phyloP scores from a whole-genome alignment of 2,888 invertebrate genomes.

The Ennomos erosarius region DNA sequence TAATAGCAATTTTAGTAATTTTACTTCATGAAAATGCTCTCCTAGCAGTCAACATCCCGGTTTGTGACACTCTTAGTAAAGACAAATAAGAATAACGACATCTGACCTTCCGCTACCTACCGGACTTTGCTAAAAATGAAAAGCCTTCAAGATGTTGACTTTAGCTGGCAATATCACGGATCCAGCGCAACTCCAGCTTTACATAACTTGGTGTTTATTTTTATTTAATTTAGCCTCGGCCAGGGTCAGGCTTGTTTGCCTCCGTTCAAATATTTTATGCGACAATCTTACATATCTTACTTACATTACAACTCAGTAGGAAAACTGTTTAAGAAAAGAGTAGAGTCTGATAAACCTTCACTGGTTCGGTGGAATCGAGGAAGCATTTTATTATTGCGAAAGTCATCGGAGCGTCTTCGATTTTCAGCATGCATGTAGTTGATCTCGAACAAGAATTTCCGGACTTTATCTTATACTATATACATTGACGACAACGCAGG shows the following conservation, averaged over 20 bases:
- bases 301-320: too few relatives aligned
- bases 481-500: constrained; percentile 11
- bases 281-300: constrained; percentile 6
- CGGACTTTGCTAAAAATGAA: constrained; percentile 35
- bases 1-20: too few relatives aligned
- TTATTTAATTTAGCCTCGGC: constrained; percentile 28
- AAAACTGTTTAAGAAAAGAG: too few relatives aligned
- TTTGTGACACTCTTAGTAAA: too few relatives aligned
- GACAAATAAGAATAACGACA: constrained; percentile 21
- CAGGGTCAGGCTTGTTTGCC: constrained; percentile 24
- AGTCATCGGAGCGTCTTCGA: too few relatives aligned
- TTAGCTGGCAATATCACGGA: constrained; percentile 31
- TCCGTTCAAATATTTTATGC: constrained; percentile 17
- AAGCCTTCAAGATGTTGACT: constrained; percentile 38
- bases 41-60: too few relatives aligned
- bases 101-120: constrained; percentile 33
- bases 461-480: not conserved
- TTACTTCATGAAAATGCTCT: too few relatives aligned
- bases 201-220: constrained; percentile 31
- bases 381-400: too few relatives aligned
- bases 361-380: too few relatives aligned
- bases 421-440: too few relatives aligned
- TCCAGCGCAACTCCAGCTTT: constrained; percentile 32
- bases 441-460: too few relatives aligned
- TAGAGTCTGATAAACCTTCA: too few relatives aligned